Base-by-base conservation (phyloP, 2,888 invertebrate genomes). In the Ceramica pisi region DNA sequence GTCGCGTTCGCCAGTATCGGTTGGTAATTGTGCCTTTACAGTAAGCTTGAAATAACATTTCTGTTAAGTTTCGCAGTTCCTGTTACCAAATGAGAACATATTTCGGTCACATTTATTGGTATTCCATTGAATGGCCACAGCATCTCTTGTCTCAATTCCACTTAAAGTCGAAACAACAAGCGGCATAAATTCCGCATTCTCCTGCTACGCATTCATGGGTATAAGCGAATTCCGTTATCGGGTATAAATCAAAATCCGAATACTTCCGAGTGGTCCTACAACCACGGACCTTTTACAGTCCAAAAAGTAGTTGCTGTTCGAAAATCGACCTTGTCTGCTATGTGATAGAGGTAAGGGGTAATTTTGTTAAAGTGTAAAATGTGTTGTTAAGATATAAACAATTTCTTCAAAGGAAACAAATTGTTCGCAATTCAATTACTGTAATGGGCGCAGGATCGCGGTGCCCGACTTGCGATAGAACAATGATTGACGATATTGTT, bases 401-500 rank as follows among this genome's bases (percentile, higher is more conserved):
- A 91, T 91, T 90, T 91, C 88, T 90, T 88, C 85, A 88, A 89
- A 87, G 87, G 88, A 88, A 90, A 92, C 92, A 91, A 92, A 92
- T 91, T 88, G 90, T 87, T 86, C 80, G 86, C 86, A 82, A 89
- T 91, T 91, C 92, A 90, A 91, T 92, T 90, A 90, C 88, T 86
- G 88, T 90, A 91, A 92, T 91, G 91, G 90, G 76, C 67, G 80
- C 73, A 71, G 82, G 83, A 87, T 85, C 76, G 66, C 70, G 78
- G 70, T 66, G 68, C 77, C 31, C 70, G 63, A 72, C 64, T 57
- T 55, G 19, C 59, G 62, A 80, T 75, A 65, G 46, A 64, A 60
- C 65, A 53, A 53, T 80, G 85, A 82, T 84, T 80, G 64, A 84
- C 77, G 86, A 83, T 79, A 77, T 78, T 72, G 72, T 72, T 63